These are phyloP conservation scores for Poeciliopsis gracilis DNA, from an alignment of 2,797 vertebrate species.

Conservation along the genomic window DNA sequence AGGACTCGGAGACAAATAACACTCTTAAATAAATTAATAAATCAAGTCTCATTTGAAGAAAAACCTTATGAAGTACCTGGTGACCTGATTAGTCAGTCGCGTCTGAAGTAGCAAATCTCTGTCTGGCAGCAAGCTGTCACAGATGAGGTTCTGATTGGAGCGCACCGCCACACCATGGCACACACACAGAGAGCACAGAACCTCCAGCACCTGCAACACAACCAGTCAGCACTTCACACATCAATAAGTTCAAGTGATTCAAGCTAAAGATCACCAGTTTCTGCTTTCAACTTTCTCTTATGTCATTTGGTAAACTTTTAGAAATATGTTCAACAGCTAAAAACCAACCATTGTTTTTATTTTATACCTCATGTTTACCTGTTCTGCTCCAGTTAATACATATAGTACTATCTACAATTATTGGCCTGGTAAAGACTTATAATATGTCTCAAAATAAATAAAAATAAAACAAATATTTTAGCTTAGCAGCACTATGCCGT, in stretches of 20 bases:
- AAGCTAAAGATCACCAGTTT: conserved; percentile 2
- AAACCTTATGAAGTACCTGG: conserved; percentile 82
- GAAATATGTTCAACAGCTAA: neutral
- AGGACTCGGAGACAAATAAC: conserved; percentile 7
- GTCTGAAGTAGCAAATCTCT: conserved; percentile 94
- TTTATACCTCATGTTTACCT: neutral
- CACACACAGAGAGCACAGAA: conserved; percentile 93
- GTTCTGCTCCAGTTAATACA: neutral
- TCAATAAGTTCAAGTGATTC: conserved; percentile 31
- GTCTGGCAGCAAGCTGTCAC: conserved; percentile 91
- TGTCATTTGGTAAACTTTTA: neutral
- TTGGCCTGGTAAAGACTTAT: neutral
- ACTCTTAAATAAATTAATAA: neutral
- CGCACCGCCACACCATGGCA: conserved; percentile 93
- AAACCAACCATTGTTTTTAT: neutral
- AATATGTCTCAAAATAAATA: neutral
- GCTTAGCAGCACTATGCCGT: neutral
- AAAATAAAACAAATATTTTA: neutral
- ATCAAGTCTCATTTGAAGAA: conserved; percentile 5
- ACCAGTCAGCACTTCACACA: conserved; percentile 44
- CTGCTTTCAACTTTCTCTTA: neutral
- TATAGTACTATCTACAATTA: neutral
- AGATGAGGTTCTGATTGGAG: conserved; percentile 95
- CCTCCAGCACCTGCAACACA: conserved; percentile 89
- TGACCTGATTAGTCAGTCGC: conserved; percentile 90